These are phyloP conservation scores for Macrobrachium nipponense DNA, from an alignment of 1,140 invertebrate species.

Conservation along the genomic window DNA sequence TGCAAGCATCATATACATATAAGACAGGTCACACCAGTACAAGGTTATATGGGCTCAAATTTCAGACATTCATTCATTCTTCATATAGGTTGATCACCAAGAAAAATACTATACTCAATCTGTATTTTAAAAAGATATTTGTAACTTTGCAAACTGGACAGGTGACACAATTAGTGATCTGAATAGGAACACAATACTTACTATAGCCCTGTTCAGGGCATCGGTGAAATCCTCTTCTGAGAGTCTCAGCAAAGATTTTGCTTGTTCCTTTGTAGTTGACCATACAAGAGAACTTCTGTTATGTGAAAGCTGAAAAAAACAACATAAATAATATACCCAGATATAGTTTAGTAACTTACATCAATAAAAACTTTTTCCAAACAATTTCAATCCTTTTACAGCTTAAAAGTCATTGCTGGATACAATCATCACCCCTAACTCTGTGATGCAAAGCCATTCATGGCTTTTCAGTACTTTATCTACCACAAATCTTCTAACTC, in stretches of 20 bases:
- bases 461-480: too few species aligned
- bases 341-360: slow-evolving; percentile 44
- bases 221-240: slow-evolving; percentile 87
- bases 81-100: not conserved
- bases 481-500: too few species aligned
- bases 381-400: too few species aligned
- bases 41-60: too few species aligned
- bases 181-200: slow-evolving; percentile 68
- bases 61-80: too few species aligned
- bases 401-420: too few species aligned
- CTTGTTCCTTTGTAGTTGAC: slow-evolving; percentile 82
- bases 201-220: slow-evolving; percentile 87
- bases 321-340: slow-evolving; percentile 45
- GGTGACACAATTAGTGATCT: not conserved
- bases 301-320: slow-evolving; percentile 76
- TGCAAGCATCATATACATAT: too few species aligned
- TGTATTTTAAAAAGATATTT: not conserved
- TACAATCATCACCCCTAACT: too few species aligned
- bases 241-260: slow-evolving; percentile 79
- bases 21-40: too few species aligned
- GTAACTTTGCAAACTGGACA: not conserved
- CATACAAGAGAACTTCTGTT: slow-evolving; percentile 89
- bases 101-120: not conserved
- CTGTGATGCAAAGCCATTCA: too few species aligned
- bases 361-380: too few species aligned